Percentiles rank a stretch among this genome's conserved stretches.
Evolutionary conservation across 1,140 invertebrate species (phyloP).

Genomic region (Magallana angulata): DNA sequence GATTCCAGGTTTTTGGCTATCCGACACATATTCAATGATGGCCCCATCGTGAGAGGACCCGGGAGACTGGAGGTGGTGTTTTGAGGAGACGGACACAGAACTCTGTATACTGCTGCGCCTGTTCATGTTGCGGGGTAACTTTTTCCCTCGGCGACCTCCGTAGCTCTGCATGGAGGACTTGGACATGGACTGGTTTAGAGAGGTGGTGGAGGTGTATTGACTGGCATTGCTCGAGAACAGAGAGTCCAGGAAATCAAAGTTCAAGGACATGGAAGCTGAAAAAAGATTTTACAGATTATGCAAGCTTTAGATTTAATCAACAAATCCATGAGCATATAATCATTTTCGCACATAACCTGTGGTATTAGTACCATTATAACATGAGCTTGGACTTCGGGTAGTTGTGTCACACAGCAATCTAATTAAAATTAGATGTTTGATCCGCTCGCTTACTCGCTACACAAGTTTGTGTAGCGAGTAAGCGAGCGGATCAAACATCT

Average conservation of each 20-base stretch:
- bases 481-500: too few species aligned
- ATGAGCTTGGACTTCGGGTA: too few species aligned
- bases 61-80: conserved; percentile 37
- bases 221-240: conserved; percentile 64
- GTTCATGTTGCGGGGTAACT: background rate
- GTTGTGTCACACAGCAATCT: too few species aligned
- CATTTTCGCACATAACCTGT: too few species aligned
- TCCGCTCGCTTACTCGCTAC: too few species aligned
- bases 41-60: conserved; percentile 54
- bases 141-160: conserved; percentile 40
- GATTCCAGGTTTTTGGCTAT: conserved; percentile 17
- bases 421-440: too few species aligned
- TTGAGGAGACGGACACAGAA: conserved; percentile 44
- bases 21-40: conserved; percentile 47
- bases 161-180: conserved; percentile 59
- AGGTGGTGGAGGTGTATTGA: conserved; percentile 63
- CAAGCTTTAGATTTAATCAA: too few species aligned
- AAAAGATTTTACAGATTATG: background rate
- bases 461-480: too few species aligned
- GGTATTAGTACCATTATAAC: too few species aligned
- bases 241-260: conserved; percentile 65
- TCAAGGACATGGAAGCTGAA: conserved; percentile 60
- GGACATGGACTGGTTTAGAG: conserved; percentile 61
- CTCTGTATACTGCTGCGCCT: conserved; percentile 42
- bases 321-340: too few species aligned